Conservation (phyloP, 2,797 vertebrate genomes). For the Crax fasciolata region DNA sequence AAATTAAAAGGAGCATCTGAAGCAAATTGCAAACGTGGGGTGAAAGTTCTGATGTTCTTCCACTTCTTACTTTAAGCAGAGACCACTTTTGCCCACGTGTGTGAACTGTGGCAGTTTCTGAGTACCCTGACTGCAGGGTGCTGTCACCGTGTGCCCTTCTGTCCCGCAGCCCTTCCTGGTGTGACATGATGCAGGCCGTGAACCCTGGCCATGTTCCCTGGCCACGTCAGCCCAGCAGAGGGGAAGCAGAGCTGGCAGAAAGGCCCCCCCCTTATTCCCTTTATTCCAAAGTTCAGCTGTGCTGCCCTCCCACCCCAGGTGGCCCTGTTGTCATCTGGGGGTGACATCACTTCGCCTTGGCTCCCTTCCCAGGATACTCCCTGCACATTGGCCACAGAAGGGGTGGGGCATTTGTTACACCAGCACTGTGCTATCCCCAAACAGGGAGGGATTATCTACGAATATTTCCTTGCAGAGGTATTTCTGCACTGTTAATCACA, state of each 20-base stretch:
- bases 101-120: background rate
- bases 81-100: no score
- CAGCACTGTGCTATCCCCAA: background rate
- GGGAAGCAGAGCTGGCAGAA: background rate
- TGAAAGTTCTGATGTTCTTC: background rate
- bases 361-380: background rate
- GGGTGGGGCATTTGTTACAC: background rate
- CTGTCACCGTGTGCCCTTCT: no score
- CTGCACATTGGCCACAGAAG: background rate
- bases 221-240: background rate
- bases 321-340: background rate
- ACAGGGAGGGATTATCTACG: background rate
- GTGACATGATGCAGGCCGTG: background rate
- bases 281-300: accelerated
- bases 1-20: background rate
- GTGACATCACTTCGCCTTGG: background rate
- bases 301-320: background rate
- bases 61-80: no score
- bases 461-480: accelerated
- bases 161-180: no score
- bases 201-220: background rate
- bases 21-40: background rate
- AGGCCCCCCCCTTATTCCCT: background rate
- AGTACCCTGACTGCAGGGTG: accelerated
- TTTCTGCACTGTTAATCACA: background rate